Conservation (phyloP, 2,797 vertebrate species). For the Tragelaphus eurycerus region DNA sequence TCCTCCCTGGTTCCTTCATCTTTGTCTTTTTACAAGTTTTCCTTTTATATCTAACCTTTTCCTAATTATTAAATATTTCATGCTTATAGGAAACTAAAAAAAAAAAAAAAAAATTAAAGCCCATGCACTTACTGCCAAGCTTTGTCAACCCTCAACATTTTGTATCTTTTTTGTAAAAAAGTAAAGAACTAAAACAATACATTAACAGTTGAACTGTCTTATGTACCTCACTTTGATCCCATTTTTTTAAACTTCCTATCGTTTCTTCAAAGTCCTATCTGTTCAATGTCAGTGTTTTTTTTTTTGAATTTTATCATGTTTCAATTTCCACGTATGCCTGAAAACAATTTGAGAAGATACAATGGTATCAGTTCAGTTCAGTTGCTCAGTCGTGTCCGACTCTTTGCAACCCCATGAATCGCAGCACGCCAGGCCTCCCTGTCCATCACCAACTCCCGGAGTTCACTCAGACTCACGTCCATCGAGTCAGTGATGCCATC, state of each 20-base stretch:
- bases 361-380: neutral
- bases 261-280: neutral
- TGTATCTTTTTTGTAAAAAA: neutral
- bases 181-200: neutral
- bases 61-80: neutral
- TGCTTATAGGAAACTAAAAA: neutral
- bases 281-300: neutral
- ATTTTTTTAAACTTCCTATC: neutral
- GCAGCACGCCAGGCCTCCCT: too few species aligned
- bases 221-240: neutral
- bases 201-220: neutral
- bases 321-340: neutral
- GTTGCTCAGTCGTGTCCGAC: too few species aligned
- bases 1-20: neutral
- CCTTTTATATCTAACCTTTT: neutral
- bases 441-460: too few species aligned
- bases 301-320: neutral
- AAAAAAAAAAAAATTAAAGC: neutral
- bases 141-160: neutral
- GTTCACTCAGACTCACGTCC: too few species aligned
- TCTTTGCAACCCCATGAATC: too few species aligned
- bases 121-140: neutral
- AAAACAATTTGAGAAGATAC: neutral
- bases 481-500: too few species aligned
- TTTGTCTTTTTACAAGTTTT: neutral